Evolutionary conservation across 2,888 invertebrate genomes (phyloP).

Genomic region (Dryococelus australis): DNA sequence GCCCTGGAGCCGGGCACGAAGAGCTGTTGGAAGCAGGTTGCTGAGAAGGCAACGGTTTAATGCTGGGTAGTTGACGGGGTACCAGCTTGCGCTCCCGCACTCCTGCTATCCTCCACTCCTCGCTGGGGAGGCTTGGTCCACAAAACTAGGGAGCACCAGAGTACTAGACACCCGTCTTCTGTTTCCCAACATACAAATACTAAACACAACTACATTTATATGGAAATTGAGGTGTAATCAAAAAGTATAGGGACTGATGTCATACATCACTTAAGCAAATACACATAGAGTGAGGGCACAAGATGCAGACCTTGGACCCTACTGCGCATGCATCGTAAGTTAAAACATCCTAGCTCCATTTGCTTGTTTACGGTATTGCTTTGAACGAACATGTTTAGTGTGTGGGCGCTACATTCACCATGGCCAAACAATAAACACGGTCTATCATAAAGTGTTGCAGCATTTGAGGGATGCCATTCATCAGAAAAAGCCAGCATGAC

Average conservation of each 20-base stretch:
- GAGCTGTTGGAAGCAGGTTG: neutral
- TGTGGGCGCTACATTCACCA: too few species aligned
- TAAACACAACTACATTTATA: neutral
- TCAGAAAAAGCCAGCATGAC: too few species aligned
- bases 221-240: neutral
- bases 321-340: too few species aligned
- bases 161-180: neutral
- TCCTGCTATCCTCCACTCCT: slow-evolving; percentile 35
- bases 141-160: neutral
- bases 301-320: too few species aligned
- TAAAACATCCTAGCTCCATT: too few species aligned
- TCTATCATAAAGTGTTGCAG: too few species aligned
- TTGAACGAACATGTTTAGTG: too few species aligned
- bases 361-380: too few species aligned
- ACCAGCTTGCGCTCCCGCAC: slow-evolving; percentile 32
- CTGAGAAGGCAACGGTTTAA: neutral
- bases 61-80: neutral
- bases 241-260: neutral
- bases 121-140: slow-evolving; percentile 33
- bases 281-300: too few species aligned
- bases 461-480: too few species aligned
- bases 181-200: neutral
- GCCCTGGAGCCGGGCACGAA: neutral
- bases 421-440: too few species aligned
- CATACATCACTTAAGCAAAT: too few species aligned